phyloP scores from a whole-genome alignment of 2,113 vertebrate genomes.

The Plecturocebus donacophilus region DNA sequence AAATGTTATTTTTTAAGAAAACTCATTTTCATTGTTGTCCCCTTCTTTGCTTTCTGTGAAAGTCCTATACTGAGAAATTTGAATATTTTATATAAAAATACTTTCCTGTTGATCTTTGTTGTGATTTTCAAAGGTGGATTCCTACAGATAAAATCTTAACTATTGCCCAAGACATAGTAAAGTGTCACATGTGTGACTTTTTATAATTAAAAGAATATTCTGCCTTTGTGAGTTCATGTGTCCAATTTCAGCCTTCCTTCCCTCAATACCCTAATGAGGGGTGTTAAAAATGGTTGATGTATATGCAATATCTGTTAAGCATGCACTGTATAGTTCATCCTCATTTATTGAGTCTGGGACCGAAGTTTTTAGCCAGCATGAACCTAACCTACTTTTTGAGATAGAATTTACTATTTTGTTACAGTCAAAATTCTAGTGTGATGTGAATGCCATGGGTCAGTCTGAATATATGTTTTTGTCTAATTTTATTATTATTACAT shows the following conservation, averaged over 20 bases:
- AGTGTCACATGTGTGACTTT: neutral
- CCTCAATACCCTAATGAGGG: neutral
- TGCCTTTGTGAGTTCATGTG: neutral
- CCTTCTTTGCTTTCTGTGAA: conserved; percentile 34
- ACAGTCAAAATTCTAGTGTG: neutral
- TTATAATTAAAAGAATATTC: neutral
- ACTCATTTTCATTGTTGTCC: conserved; percentile 12
- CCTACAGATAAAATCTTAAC: conserved; percentile 40
- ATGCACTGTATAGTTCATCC: neutral
- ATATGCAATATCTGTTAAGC: neutral
- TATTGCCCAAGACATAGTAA: neutral
- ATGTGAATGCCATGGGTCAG: neutral
- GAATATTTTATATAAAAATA: conserved; percentile 75
- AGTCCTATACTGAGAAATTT: conserved; percentile 60
- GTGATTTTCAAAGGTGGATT: conserved; percentile 58
- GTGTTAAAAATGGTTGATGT: neutral
- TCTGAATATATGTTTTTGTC: conserved; percentile 21
- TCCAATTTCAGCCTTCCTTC: neutral
- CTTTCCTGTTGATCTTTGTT: conserved; percentile 65
- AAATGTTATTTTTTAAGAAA: conserved; percentile 34
- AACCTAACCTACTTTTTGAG: neutral
- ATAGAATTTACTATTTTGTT: neutral
- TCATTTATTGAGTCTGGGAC: neutral
- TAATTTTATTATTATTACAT: conserved; percentile 32
- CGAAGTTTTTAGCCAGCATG: neutral